Evolutionary conservation across 2,113 vertebrate genomes (phyloP).

Genomic region (Neodon shergylaensis): DNA sequence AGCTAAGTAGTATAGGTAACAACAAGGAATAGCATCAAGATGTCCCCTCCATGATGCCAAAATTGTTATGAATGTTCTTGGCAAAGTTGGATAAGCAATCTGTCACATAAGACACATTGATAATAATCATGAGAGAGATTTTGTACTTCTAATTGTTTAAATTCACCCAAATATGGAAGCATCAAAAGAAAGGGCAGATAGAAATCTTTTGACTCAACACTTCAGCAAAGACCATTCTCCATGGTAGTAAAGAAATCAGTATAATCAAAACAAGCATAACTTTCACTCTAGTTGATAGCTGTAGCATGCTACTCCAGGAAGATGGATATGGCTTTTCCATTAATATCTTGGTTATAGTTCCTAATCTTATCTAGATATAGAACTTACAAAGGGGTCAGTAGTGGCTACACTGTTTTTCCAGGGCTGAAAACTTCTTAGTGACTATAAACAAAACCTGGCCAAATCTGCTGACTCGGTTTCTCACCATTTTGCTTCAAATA

Average conservation of each 20-base stretch:
- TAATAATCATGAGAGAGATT: not conserved
- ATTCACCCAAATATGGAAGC: not conserved
- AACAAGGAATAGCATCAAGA: not conserved
- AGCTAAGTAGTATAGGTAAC: not conserved
- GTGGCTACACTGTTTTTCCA: not conserved
- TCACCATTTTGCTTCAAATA: not conserved
- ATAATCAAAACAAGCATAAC: not conserved
- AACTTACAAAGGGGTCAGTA: not conserved
- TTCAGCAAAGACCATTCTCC: not conserved
- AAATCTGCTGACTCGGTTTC: not conserved
- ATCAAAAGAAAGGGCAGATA: no score
- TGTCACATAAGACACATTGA: no score
- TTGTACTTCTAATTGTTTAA: not conserved
- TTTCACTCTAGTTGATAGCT: no score
- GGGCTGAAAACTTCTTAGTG: not conserved
- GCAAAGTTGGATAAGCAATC: not conserved
- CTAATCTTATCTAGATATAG: no score
- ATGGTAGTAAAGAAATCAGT: not conserved
- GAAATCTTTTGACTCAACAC: no score
- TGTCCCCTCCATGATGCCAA: no score
- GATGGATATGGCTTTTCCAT: no score
- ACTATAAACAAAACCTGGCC: no score
- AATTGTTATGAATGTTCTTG: not conserved
- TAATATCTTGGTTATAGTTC: not conserved
- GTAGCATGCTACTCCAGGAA: not conserved